A percentile compares a stretch with the other conserved stretches of the same genome.
Conservation (phyloP, 1,140 invertebrate genomes). For the Hylyphantes graminicola region DNA sequence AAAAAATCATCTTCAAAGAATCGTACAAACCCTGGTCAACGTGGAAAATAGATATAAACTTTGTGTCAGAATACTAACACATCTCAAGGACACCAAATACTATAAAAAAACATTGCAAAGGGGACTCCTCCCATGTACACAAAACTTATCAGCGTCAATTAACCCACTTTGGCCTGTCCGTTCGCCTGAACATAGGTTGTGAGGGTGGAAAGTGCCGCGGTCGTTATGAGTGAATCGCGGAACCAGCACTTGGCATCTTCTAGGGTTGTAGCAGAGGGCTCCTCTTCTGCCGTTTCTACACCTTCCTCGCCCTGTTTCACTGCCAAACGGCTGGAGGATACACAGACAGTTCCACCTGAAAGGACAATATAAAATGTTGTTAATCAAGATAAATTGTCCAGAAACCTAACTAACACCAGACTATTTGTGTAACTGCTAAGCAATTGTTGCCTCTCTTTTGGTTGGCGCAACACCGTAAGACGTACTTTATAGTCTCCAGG, state of each 20-base stretch:
- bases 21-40: too few species aligned
- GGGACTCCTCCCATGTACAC: constrained; percentile 5
- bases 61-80: background rate
- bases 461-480: too few species aligned
- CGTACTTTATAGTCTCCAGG: too few species aligned
- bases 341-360: background rate
- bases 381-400: too few species aligned
- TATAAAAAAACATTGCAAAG: background rate
- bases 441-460: too few species aligned
- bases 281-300: background rate
- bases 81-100: background rate
- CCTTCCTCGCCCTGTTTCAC: background rate
- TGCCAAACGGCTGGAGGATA: background rate
- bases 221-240: constrained; percentile 55
- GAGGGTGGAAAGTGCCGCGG: constrained; percentile 48
- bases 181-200: constrained; percentile 47
- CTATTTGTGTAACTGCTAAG: too few species aligned
- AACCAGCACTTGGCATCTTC: constrained; percentile 58
- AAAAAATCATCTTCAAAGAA: too few species aligned
- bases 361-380: background rate
- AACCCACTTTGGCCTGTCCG: constrained; percentile 28
- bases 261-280: constrained; percentile 36
- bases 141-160: background rate
- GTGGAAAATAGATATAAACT: background rate
- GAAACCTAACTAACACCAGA: too few species aligned